Evolutionary conservation across 2,113 vertebrate species (phyloP).

Genomic region (Haliaeetus leucogaster): DNA sequence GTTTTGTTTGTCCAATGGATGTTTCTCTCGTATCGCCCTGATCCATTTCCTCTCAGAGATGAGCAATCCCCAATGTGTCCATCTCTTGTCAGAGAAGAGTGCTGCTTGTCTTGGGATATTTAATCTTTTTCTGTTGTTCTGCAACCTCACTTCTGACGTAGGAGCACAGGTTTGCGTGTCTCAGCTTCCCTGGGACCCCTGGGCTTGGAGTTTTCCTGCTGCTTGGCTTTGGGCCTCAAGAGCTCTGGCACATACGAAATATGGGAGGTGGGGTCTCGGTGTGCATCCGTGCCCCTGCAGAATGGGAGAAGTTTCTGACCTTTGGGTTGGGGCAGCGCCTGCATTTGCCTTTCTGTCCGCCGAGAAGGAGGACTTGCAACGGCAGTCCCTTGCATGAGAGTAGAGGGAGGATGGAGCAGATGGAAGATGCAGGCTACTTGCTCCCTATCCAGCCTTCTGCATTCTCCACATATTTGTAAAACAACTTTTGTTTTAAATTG

Average conservation of each 20-base stretch:
- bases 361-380: not conserved
- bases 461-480: slow-evolving; percentile 60
- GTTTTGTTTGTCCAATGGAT: not conserved
- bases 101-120: not conserved
- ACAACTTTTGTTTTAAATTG: slow-evolving; percentile 64
- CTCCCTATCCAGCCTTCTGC: slow-evolving; percentile 59
- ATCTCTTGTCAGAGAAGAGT: not conserved
- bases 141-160: not conserved
- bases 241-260: not conserved
- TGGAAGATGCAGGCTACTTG: slow-evolving; percentile 38
- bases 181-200: not conserved
- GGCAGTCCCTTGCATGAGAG: not conserved
- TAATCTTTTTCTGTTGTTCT: not conserved
- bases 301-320: not conserved
- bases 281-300: not conserved
- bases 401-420: slow-evolving; percentile 26
- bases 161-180: not conserved
- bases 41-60: not conserved
- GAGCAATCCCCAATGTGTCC: fast-evolving
- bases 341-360: not conserved
- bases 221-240: not conserved
- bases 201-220: not conserved
- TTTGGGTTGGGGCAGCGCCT: not conserved
- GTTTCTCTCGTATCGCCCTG: fast-evolving
- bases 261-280: not conserved